phyloP scores from a whole-genome alignment of 2,797 vertebrate genomes.

The Lindbergichthys nudifrons region DNA sequence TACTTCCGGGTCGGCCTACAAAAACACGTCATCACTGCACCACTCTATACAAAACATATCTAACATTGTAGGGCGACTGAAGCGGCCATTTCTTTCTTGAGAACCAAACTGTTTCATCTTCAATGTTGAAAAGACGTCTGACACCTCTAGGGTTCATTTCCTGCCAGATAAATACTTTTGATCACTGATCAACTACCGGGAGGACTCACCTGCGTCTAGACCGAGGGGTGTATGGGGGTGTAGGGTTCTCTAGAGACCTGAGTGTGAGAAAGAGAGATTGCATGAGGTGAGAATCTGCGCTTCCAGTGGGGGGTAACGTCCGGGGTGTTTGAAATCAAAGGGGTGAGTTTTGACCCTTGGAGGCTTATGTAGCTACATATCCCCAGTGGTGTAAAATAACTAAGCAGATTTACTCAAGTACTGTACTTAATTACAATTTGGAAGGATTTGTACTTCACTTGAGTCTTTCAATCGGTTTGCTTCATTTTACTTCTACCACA shows the following conservation, averaged over 20 bases:
- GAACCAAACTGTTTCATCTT: neutral
- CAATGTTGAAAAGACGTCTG: neutral
- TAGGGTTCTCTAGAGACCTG: conserved; percentile 95
- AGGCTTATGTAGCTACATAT: neutral
- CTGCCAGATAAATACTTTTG: neutral
- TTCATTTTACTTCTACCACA: no score
- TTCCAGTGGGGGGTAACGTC: conserved; percentile 7
- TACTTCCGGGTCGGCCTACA: no score
- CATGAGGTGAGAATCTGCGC: conserved; percentile 40
- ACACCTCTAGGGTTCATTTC: neutral
- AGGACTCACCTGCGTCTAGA: conserved; percentile 89
- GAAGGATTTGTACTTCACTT: no score
- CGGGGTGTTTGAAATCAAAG: neutral
- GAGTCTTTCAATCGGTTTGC: no score
- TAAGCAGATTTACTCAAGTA: no score
- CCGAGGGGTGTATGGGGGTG: conserved; percentile 94
- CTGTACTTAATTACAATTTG: no score
- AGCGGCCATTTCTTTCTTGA: neutral
- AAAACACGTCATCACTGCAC: no score
- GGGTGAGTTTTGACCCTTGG: neutral
- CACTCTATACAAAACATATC: neutral
- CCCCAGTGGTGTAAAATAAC: no score
- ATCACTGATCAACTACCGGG: conserved; percentile 12
- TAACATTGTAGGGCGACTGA: neutral
- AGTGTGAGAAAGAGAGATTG: conserved; percentile 63